phyloP scores from a whole-genome alignment of 1,140 invertebrate genomes.

The Laupala kohalensis region DNA sequence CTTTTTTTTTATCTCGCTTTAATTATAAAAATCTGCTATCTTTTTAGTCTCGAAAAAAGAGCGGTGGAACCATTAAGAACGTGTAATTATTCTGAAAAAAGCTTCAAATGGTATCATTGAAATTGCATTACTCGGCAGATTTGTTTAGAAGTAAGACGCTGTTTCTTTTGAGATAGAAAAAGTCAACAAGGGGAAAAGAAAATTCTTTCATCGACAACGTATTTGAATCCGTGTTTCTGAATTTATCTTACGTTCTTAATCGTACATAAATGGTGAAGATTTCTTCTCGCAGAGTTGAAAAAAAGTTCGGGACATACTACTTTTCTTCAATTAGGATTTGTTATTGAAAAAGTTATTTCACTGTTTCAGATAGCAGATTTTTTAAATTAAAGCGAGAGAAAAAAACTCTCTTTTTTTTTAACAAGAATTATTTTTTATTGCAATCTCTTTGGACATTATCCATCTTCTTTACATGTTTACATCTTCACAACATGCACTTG shows the following conservation, averaged over 20 bases:
- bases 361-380: too few species aligned
- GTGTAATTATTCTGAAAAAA: not conserved
- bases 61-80: not conserved
- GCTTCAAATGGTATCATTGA: not conserved
- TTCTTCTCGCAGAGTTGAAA: not conserved
- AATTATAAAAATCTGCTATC: not conserved
- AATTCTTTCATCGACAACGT: not conserved
- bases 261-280: not conserved
- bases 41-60: not conserved
- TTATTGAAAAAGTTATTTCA: too few species aligned
- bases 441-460: too few species aligned
- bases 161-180: not conserved
- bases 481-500: too few species aligned
- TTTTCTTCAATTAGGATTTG: not conserved
- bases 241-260: not conserved
- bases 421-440: too few species aligned
- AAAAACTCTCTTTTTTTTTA: too few species aligned
- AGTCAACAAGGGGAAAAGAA: too few species aligned
- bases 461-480: too few species aligned
- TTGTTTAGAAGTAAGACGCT: not conserved
- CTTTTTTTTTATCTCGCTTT: not conserved
- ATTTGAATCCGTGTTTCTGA: not conserved
- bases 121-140: not conserved
- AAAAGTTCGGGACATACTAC: not conserved
- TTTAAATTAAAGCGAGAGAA: too few species aligned